Evolutionary conservation across 1,140 invertebrate species (phyloP).

Genomic region (Aphaenogaster rudis): DNA sequence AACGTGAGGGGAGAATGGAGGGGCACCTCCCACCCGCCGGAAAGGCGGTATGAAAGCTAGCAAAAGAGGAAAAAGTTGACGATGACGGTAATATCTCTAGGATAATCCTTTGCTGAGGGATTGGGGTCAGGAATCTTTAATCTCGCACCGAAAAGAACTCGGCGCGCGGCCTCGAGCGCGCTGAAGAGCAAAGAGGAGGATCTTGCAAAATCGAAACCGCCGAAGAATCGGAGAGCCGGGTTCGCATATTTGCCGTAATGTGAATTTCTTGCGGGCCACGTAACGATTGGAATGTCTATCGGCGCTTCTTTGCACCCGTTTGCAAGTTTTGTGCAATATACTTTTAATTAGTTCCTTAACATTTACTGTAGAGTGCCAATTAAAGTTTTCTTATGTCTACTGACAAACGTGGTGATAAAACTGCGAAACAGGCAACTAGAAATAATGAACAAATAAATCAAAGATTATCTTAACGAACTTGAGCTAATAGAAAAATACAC

Average conservation of each 20-base stretch:
- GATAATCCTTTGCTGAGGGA: slow-evolving; percentile 79
- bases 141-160: slow-evolving; percentile 75
- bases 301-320: not conserved
- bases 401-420: not conserved
- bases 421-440: not conserved
- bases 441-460: not conserved
- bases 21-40: not conserved
- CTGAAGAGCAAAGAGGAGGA: not conserved
- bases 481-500: slow-evolving; percentile 35
- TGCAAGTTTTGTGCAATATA: not conserved
- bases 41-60: slow-evolving; percentile 43
- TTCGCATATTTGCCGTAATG: slow-evolving; percentile 42
- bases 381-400: slow-evolving; percentile 1
- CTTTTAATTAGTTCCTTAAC: not conserved
- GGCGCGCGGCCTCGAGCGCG: slow-evolving; percentile 9
- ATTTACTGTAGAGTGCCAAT: not conserved
- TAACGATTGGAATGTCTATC: slow-evolving; percentile 2
- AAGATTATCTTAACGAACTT: not conserved
- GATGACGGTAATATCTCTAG: slow-evolving; percentile 79
- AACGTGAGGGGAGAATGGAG: not conserved
- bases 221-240: slow-evolving; percentile 33
- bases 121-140: slow-evolving; percentile 81
- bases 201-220: slow-evolving; percentile 52
- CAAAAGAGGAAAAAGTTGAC: slow-evolving; percentile 63
- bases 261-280: slow-evolving; percentile 10